Base-by-base conservation (phyloP, 2,113 vertebrate species). In the Periophthalmus modestus region DNA sequence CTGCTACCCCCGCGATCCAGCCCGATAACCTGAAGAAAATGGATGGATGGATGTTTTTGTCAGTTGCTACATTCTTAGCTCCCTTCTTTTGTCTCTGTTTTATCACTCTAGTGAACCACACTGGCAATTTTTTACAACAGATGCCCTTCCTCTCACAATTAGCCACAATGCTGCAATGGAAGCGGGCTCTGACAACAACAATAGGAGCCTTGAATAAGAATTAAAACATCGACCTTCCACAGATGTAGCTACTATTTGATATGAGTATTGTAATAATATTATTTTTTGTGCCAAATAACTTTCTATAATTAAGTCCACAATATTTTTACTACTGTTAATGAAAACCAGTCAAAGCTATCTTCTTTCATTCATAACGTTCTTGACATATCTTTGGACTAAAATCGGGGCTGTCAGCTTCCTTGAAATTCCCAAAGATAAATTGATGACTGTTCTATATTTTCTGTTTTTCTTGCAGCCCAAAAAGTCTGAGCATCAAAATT, bases 401-500 rank as follows among this genome's bases (percentile, higher is more conserved):
- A 65, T 65, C 34, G 19, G 19, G 9, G 33, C 34, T 65, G 62
- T 43, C 62, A 65, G 62, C 33, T 39, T 39, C 34, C 36, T 65
- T 13, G 33, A 65, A 12, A 65, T 65, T 65, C 34, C 11, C 33
- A 18, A n/a, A 39, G 16, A 65, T 18, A 39, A 65, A 39, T 36
- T 39, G 34, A 39, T n/a, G 34, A 59, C 24, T 59, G 23, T 59
- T 59, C 23, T 9, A 28, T 39, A 12, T 39, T 65, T 39, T 65
- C 12, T n/a, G 7, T 65, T 39, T 43, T 65, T 43, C 18, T 39
- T 43, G 62, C 34, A 43, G 62, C 18, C 62, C 18, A 36, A 65
- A 21, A 65, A 33, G 62, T 65, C 62, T 43, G 62, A 65, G 34
- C 62, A 62, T 62, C 34, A 65, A 39, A 65, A 65, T 39, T 65